Conservation (phyloP, 92 coral and sea anemone species). For the Porites rus region DNA sequence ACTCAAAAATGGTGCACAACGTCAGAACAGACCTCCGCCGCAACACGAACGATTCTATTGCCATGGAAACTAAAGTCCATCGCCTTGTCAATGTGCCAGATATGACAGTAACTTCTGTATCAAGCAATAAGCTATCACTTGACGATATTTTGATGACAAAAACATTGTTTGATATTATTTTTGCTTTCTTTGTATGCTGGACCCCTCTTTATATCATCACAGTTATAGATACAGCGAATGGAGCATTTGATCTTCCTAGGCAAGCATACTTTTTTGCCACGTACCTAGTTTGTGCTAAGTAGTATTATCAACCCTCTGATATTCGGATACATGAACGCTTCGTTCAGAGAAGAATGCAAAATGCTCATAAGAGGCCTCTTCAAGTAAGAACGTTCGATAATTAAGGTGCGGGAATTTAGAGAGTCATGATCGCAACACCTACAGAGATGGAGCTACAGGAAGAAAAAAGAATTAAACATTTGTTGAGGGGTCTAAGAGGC, state of each 20-base stretch:
- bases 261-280: constrained; percentile 24
- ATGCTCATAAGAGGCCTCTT: neutral
- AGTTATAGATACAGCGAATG: constrained; percentile 18
- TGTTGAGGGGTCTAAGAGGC: too few relatives aligned
- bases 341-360: constrained; percentile 28
- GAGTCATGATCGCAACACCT: too few relatives aligned
- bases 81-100: neutral
- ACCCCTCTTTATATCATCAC: constrained; percentile 21
- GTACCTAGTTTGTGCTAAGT: constrained; percentile 10
- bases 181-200: constrained; percentile 38
- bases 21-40: neutral
- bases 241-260: neutral
- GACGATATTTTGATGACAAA: constrained; percentile 33
- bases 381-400: too few relatives aligned
- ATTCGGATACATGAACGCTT: constrained; percentile 33
- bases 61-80: neutral
- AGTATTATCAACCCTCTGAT: constrained; percentile 39
- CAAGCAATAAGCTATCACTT: neutral
- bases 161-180: constrained; percentile 22
- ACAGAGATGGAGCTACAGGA: too few relatives aligned
- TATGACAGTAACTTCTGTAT: neutral
- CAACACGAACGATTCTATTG: neutral
- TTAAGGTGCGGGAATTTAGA: too few relatives aligned
- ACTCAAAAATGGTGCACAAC: neutral
- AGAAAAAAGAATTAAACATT: too few relatives aligned